Evolutionary conservation across 2,888 invertebrate genomes (phyloP).

Genomic region (Eilema caniola): DNA sequence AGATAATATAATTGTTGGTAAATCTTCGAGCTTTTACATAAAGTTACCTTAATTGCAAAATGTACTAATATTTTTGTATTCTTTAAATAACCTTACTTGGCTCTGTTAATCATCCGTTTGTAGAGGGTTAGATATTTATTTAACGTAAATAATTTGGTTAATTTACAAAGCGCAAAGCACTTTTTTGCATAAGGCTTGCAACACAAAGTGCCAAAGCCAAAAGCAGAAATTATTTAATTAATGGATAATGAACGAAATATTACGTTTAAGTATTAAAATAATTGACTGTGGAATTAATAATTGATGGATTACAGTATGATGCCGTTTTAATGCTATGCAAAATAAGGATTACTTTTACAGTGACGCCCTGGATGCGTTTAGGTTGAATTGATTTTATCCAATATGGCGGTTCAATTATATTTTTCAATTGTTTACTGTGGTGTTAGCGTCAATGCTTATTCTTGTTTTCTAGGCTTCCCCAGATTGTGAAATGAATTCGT

Average conservation of each 20-base stretch:
- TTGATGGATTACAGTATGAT: conserved; percentile 27
- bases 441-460: conserved; percentile 32
- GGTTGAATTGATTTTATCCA: conserved; percentile 55
- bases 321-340: conserved; percentile 21
- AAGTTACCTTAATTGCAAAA: too few species aligned
- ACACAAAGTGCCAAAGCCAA: conserved; percentile 19
- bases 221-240: conserved; percentile 8
- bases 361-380: conserved; percentile 42
- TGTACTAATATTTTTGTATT: too few species aligned
- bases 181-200: conserved; percentile 9
- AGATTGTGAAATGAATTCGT: conserved; percentile 19
- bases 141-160: too few species aligned
- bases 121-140: too few species aligned
- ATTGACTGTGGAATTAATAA: conserved; percentile 33
- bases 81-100: too few species aligned
- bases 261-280: conserved; percentile 15
- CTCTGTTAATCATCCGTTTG: too few species aligned
- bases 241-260: conserved; percentile 34
- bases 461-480: conserved; percentile 11
- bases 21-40: too few species aligned
- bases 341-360: conserved; percentile 38
- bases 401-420: conserved; percentile 70
- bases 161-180: too few species aligned
- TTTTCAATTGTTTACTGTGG: conserved; percentile 63
- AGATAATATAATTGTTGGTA: too few species aligned